A percentile compares a stretch with the other conserved stretches of the same genome.
Conservation (phyloP, 92 coral and sea anemone species). For the Metridium senile region DNA sequence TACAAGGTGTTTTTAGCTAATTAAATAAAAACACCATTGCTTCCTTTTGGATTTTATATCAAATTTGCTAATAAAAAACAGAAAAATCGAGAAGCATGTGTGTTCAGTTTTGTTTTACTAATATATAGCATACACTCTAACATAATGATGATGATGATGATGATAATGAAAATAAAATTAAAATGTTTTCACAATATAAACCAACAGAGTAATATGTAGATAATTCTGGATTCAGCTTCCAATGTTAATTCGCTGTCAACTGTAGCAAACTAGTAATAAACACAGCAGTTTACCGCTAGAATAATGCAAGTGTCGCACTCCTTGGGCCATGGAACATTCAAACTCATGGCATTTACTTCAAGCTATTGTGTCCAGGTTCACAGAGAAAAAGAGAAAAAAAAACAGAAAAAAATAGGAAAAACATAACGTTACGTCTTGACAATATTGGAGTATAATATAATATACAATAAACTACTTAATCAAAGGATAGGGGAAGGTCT, state of each 20-base stretch:
- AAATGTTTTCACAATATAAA: not conserved
- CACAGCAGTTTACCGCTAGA: constrained; percentile 39
- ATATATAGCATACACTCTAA: not conserved
- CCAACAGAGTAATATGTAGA: not conserved
- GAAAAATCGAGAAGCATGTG: too few relatives aligned
- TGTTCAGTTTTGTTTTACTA: not conserved
- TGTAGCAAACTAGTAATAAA: constrained; percentile 23
- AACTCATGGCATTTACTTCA: constrained; percentile 60
- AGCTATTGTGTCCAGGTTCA: constrained; percentile 84
- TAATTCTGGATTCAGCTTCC: constrained; percentile 10
- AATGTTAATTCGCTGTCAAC: not conserved
- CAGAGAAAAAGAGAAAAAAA: constrained; percentile 75
- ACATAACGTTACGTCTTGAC: constrained; percentile 67
- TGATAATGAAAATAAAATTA: not conserved
- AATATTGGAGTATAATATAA: constrained; percentile 4
- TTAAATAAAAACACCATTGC: too few relatives aligned
- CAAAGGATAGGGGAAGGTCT: constrained; percentile 7
- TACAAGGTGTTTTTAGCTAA: too few relatives aligned
- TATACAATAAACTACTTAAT: not conserved
- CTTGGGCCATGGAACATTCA: constrained; percentile 54
- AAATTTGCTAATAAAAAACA: too few relatives aligned
- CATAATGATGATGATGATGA: not conserved
- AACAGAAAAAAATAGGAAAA: constrained; percentile 76
- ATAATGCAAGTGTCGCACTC: constrained; percentile 35
- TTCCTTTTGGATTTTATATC: too few relatives aligned